A percentile compares a stretch with the other conserved stretches of the same genome.
These are phyloP conservation scores for Netta rufina DNA, from an alignment of 2,797 vertebrate species.

Conservation along the genomic window DNA sequence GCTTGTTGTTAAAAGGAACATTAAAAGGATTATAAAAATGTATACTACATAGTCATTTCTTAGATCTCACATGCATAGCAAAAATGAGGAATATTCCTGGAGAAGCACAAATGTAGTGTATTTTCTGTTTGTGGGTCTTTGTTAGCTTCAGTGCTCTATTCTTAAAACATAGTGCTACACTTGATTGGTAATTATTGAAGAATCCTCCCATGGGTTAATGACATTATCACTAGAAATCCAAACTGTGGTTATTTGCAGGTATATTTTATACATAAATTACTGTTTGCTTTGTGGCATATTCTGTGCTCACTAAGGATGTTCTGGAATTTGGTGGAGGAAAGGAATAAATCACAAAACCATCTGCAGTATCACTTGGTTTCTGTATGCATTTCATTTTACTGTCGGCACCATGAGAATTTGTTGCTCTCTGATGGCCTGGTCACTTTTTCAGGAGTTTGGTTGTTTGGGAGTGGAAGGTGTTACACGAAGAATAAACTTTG, in stretches of 20 bases:
- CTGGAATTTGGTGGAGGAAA: background rate
- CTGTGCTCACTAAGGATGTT: background rate
- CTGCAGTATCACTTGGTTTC: background rate
- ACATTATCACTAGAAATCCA: background rate
- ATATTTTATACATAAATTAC: background rate
- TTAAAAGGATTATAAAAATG: slow-evolving; percentile 20
- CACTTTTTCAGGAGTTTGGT: background rate
- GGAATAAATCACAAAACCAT: background rate
- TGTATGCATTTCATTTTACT: background rate
- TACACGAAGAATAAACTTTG: background rate
- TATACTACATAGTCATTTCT: background rate
- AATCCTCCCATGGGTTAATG: background rate
- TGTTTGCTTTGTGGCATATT: background rate
- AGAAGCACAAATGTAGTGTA: background rate
- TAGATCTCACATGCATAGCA: background rate
- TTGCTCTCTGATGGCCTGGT: background rate
- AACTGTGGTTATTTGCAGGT: background rate
- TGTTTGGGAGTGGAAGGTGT: background rate
- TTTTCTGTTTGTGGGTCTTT: background rate
- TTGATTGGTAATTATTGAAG: background rate
- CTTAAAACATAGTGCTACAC: background rate
- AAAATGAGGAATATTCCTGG: background rate
- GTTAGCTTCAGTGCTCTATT: background rate
- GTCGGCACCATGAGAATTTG: background rate
- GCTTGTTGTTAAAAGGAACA: background rate